A percentile compares a stretch with the other conserved stretches of the same genome.
phyloP scores from a whole-genome alignment of 53 echinoderm and acorn worm species.

The Temnopleurus reevesii region DNA sequence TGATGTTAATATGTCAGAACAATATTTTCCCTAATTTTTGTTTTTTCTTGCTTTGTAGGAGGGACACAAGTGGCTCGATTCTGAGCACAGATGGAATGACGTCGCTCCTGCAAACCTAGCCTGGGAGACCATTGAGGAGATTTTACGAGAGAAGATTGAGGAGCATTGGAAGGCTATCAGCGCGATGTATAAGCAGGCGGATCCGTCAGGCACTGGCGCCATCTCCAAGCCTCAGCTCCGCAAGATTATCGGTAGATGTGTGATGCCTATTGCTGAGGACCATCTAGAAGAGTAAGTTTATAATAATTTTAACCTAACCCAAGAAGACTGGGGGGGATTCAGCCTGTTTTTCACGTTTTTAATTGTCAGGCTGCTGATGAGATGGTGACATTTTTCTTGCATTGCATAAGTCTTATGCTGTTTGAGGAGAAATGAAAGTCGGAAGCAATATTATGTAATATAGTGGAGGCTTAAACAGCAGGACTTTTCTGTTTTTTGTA shows the following conservation, averaged over 20 bases:
- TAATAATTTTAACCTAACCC: too few species aligned
- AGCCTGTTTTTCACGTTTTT: too few species aligned
- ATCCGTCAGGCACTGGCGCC: slow-evolving; percentile 77
- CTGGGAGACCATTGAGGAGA: slow-evolving; percentile 95
- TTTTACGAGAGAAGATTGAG: slow-evolving; percentile 89
- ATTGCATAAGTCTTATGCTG: too few species aligned
- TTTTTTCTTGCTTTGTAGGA: slow-evolving; percentile 64
- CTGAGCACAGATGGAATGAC: slow-evolving; percentile 90
- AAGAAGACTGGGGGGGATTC: too few species aligned
- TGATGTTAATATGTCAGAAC: too few species aligned
- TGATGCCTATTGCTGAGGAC: slow-evolving; percentile 86
- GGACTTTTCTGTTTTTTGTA: too few species aligned
- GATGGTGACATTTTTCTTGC: too few species aligned
- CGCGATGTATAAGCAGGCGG: slow-evolving; percentile 67
- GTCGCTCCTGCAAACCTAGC: slow-evolving; percentile 88
- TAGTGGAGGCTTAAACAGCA: too few species aligned
- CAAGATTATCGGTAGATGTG: slow-evolving; percentile 74
- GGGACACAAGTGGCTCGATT: slow-evolving; percentile 97
- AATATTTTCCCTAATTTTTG: too few species aligned
- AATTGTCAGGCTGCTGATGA: too few species aligned
- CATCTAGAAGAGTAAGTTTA: slow-evolving; percentile 92
- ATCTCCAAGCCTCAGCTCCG: slow-evolving; percentile 71
- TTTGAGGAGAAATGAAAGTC: too few species aligned
- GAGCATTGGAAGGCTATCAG: slow-evolving; percentile 94
- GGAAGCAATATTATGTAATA: too few species aligned